phyloP scores from a whole-genome alignment of 2,113 vertebrate species.

The Lamprotornis superbus region DNA sequence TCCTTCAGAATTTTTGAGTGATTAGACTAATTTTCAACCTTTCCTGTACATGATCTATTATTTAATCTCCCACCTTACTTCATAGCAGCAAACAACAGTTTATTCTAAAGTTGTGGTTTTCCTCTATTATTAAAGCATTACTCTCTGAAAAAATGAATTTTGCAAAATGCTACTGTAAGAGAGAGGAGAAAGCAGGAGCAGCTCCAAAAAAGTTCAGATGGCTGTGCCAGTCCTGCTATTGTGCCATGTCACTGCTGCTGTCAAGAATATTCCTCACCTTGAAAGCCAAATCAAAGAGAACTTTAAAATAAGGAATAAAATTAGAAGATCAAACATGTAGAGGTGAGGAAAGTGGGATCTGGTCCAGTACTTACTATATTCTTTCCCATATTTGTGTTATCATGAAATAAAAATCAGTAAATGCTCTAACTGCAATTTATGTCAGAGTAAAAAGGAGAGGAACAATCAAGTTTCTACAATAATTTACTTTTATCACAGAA shows the following conservation, averaged over 20 bases:
- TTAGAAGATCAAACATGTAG: background rate
- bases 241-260: background rate
- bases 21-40: constrained; percentile 31
- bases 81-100: background rate
- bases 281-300: constrained; percentile 25
- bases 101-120: background rate
- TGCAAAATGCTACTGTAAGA: background rate
- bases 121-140: background rate
- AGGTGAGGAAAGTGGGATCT: background rate
- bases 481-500: background rate
- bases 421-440: background rate
- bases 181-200: background rate
- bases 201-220: background rate
- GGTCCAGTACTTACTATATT: background rate
- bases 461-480: background rate
- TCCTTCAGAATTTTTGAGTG: background rate
- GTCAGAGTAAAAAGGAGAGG: background rate
- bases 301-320: constrained; percentile 13
- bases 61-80: constrained; percentile 14
- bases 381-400: background rate
- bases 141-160: background rate
- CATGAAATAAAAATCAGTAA: background rate
- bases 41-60: background rate
- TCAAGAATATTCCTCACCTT: background rate
- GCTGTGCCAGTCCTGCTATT: background rate